Conservation (phyloP, 2,888 invertebrate species). For the Minunthozetes semirufus region DNA sequence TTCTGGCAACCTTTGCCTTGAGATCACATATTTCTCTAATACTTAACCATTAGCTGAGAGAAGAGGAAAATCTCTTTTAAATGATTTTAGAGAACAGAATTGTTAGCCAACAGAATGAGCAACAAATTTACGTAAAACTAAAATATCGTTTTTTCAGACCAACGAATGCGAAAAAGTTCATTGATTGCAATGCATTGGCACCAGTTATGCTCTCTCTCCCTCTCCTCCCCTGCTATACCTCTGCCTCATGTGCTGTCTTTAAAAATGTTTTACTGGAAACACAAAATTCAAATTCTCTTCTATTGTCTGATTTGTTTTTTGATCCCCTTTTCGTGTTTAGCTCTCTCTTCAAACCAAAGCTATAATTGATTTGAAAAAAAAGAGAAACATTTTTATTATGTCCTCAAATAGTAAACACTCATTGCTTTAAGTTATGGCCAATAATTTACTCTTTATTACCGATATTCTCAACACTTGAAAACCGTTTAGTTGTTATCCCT, state of each 20-base stretch:
- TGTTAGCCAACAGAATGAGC: neutral
- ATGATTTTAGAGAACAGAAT: neutral
- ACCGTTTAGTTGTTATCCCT: neutral
- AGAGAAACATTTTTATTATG: neutral
- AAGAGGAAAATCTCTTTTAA: slow-evolving; percentile 16
- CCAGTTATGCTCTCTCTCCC: neutral
- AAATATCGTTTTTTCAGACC: neutral
- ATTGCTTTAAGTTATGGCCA: neutral
- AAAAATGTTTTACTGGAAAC: neutral
- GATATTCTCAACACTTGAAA: neutral
- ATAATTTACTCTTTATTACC: neutral
- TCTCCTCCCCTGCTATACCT: neutral
- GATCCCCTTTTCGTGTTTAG: neutral
- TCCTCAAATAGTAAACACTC: neutral
- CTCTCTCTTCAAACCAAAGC: neutral
- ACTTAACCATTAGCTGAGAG: neutral
- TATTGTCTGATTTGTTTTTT: neutral
- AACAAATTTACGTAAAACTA: neutral
- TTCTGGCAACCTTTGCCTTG: slow-evolving; percentile 22
- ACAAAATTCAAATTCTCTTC: neutral
- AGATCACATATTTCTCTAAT: neutral
- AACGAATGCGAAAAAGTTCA: neutral
- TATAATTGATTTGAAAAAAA: neutral
- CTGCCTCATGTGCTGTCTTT: neutral
- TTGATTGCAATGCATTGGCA: neutral